These are phyloP conservation scores for Morpho achilles DNA, from an alignment of 2,888 invertebrate genomes.

Conservation along the genomic window DNA sequence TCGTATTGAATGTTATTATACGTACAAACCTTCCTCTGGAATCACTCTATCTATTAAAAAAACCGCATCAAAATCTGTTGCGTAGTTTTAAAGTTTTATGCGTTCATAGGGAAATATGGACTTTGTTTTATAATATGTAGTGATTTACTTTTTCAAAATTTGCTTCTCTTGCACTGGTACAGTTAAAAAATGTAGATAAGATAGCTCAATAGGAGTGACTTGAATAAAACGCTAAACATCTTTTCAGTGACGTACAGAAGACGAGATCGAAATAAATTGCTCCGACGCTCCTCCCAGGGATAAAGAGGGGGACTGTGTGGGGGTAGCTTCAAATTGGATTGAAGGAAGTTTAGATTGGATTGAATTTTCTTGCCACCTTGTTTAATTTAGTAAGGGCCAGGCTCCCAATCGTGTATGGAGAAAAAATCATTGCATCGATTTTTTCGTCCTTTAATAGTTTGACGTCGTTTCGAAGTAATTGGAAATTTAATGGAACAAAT, in stretches of 20 bases:
- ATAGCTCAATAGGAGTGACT: slow-evolving; percentile 15
- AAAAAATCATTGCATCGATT: slow-evolving; percentile 20
- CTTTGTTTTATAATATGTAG: too few relatives aligned
- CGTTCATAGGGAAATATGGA: too few relatives aligned
- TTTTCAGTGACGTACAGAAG: slow-evolving; percentile 26
- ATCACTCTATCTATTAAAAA: too few relatives aligned
- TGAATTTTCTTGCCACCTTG: slow-evolving; percentile 73
- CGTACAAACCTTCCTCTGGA: too few relatives aligned
- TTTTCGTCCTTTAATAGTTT: slow-evolving; percentile 10
- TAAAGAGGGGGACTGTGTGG: slow-evolving; percentile 30
- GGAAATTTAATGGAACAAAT: slow-evolving; percentile 15
- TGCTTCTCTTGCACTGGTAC: neutral
- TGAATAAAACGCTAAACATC: slow-evolving; percentile 23
- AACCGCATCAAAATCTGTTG: too few relatives aligned
- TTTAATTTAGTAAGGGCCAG: slow-evolving; percentile 65
- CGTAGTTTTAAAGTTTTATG: too few relatives aligned
- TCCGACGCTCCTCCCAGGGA: slow-evolving; percentile 30
- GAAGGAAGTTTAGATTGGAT: slow-evolving; percentile 75
- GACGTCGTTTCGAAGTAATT: slow-evolving; percentile 17
- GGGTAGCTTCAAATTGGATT: slow-evolving; percentile 74
- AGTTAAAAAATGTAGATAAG: slow-evolving; percentile 5
- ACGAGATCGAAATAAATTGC: slow-evolving; percentile 45
- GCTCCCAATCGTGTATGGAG: slow-evolving; percentile 22
- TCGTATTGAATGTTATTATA: too few relatives aligned
- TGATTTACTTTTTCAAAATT: too few relatives aligned